These are phyloP conservation scores for Drosophila sproati DNA, from an alignment of 1,140 invertebrate species.

Conservation along the genomic window DNA sequence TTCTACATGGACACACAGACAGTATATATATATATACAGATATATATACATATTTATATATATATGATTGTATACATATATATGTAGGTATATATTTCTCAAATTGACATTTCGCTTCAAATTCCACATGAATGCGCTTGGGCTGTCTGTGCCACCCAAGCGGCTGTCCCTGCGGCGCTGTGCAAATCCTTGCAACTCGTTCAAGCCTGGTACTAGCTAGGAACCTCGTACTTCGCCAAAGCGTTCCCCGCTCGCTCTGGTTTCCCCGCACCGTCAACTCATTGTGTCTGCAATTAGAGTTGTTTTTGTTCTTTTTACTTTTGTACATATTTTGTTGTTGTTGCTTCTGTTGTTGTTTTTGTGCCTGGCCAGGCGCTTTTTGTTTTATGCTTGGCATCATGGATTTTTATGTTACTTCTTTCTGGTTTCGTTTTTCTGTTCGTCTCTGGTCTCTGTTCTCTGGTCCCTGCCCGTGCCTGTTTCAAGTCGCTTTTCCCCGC, in stretches of 20 bases:
- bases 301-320: constrained; percentile 76
- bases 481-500: constrained; percentile 61
- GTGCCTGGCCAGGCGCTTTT: constrained; percentile 73
- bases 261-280: constrained; percentile 54
- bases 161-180: constrained; percentile 67
- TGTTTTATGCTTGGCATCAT: constrained; percentile 79
- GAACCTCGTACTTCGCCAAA: constrained; percentile 51
- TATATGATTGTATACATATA: constrained; percentile 25
- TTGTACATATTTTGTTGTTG: constrained; percentile 51
- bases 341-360: constrained; percentile 57
- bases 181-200: constrained; percentile 82
- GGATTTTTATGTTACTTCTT: constrained; percentile 82
- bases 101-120: constrained; percentile 83
- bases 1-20: constrained; percentile 5
- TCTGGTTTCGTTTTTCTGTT: constrained; percentile 67
- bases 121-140: constrained; percentile 79
- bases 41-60: constrained; percentile 11
- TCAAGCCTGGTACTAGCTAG: constrained; percentile 48
- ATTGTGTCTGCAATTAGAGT: constrained; percentile 82
- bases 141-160: constrained; percentile 72
- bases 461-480: constrained; percentile 29
- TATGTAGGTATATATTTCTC: constrained; percentile 54
- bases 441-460: constrained; percentile 37
- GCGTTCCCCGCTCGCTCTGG: constrained; percentile 18
- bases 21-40: constrained; percentile 25